Conservation (phyloP, 2,113 vertebrate species). For the Nothobranchius furzeri region DNA sequence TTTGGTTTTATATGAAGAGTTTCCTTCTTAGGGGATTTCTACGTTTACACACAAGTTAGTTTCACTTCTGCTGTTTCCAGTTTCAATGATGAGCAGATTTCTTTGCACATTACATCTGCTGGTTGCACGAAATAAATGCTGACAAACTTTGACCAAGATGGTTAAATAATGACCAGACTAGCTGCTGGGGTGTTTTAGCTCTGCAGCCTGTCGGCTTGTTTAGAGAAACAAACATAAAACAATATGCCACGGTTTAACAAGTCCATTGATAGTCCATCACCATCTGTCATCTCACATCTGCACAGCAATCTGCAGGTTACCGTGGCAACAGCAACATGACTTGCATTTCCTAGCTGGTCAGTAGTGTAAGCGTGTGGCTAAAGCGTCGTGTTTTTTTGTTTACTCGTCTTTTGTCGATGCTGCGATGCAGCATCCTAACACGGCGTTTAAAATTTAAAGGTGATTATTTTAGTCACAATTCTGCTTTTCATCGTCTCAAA, state of each 20-base stretch:
- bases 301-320: slow-evolving; percentile 8
- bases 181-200: too few relatives aligned
- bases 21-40: not conserved
- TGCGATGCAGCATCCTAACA: too few relatives aligned
- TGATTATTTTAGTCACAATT: too few relatives aligned
- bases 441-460: too few relatives aligned
- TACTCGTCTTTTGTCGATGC: not conserved
- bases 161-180: too few relatives aligned
- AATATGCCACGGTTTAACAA: not conserved
- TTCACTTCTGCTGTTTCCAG: not conserved
- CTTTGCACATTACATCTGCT: not conserved
- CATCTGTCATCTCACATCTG: not conserved
- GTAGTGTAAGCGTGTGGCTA: not conserved
- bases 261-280: not conserved
- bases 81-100: not conserved
- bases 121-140: not conserved
- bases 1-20: not conserved
- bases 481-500: too few relatives aligned
- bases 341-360: slow-evolving; percentile 1
- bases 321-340: slow-evolving; percentile 1
- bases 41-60: too few relatives aligned
- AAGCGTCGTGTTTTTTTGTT: slow-evolving; percentile 10
- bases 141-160: not conserved
- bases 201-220: not conserved
- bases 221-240: not conserved